A percentile compares a stretch with the other conserved stretches of the same genome.
These are phyloP conservation scores for Salarias fasciatus DNA, from an alignment of 2,797 vertebrate species.

Conservation along the genomic window DNA sequence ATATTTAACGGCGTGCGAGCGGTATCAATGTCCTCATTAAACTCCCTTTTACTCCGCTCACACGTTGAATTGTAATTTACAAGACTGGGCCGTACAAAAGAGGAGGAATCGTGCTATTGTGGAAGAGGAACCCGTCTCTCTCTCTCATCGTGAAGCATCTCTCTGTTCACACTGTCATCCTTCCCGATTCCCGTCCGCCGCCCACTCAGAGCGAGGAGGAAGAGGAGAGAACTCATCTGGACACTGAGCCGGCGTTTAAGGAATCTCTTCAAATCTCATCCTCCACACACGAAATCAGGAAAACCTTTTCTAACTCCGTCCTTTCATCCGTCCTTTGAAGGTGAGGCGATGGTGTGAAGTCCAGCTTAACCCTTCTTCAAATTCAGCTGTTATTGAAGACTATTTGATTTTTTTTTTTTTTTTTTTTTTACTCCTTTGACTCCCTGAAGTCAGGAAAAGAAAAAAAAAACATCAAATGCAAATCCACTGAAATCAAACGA, in stretches of 20 bases:
- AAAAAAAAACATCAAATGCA: no score
- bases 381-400: no score
- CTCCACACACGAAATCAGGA: conserved; percentile 23
- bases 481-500: no score
- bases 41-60: not conserved
- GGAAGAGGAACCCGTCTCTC: no score
- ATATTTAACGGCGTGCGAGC: not conserved
- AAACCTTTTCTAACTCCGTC: conserved; percentile 28
- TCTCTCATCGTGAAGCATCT: no score
- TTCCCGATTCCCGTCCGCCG: conserved; percentile 20
- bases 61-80: not conserved
- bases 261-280: not conserved
- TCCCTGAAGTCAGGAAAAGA: no score
- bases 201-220: conserved; percentile 17
- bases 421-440: no score
- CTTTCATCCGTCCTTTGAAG: conserved; percentile 7
- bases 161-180: conserved; percentile 13
- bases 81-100: not conserved
- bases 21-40: not conserved
- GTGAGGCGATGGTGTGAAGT: conserved; percentile 8
- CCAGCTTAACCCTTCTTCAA: not conserved
- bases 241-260: conserved; percentile 8
- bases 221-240: conserved; percentile 57
- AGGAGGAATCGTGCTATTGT: conserved; percentile 13
- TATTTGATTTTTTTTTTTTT: no score